Conservation (phyloP, 2,113 vertebrate genomes). For the Archilochus colubris region DNA sequence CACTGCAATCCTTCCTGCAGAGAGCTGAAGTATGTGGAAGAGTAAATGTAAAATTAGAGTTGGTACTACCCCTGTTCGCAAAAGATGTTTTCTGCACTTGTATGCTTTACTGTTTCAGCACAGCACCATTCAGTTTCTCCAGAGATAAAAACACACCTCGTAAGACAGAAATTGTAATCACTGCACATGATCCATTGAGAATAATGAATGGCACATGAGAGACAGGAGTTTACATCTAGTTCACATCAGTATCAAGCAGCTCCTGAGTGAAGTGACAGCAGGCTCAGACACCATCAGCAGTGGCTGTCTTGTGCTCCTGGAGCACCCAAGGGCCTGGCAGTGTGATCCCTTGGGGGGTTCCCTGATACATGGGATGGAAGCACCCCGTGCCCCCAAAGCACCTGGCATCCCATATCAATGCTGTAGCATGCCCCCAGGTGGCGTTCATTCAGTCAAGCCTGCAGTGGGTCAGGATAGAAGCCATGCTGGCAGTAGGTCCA, state of each 20-base stretch:
- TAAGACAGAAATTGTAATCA: not conserved
- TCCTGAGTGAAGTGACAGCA: not conserved
- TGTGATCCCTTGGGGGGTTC: not conserved
- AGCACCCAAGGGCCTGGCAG: not conserved
- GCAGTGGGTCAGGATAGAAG: not conserved
- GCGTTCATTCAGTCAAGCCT: accelerated
- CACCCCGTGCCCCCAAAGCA: not conserved
- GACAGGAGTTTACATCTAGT: not conserved
- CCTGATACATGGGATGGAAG: not conserved
- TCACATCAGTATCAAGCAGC: not conserved
- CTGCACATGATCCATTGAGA: not conserved
- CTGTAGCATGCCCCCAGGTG: not conserved
- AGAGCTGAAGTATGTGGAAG: not conserved
- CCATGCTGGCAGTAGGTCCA: not conserved
- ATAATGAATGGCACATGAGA: not conserved
- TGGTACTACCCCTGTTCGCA: accelerated
- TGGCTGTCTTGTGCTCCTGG: not conserved
- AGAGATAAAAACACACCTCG: not conserved
- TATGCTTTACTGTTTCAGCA: not conserved
- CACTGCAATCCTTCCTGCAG: not conserved
- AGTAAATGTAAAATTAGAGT: not conserved
- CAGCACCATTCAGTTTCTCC: not conserved
- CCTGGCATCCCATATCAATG: accelerated
- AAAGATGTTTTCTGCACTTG: not conserved
- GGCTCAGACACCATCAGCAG: not conserved